Base-by-base conservation (phyloP, 30 jellyfish, hydroid and myxozoan genomes). In the Turritopsis rubra region DNA sequence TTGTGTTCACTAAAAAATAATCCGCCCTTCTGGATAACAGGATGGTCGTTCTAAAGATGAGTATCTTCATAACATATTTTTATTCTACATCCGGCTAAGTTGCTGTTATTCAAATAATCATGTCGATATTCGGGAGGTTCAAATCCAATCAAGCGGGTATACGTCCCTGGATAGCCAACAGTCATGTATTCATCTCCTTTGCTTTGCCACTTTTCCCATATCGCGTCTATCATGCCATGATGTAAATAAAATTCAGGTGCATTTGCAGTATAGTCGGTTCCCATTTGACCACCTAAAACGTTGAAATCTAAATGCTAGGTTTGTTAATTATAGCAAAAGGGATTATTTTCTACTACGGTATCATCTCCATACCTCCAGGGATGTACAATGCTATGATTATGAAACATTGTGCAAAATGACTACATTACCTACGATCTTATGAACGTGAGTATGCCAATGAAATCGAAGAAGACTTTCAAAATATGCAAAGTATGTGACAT, bases 201-300 rank as follows among this genome's bases (percentile, higher is more conserved):
- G 3, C 26, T 80, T 27, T 80, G 87, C 87, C 87, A 80, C 28
- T 52, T 52, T 20, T 21, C 20, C 87, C 87, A 80, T 17, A 80
- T 23, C 52, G 54, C 80, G 26, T 80, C 87, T 25, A 80, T 1
- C 87, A 80, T 80, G 0, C 79, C 87, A 26, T 80, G 87, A 20
- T 80, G 87, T 19, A 53, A 52, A 82, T 82, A 80, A 52, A 80
- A 80, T 26, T 80, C 87, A 0, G 87, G 87, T 0, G 87, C 54
- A 1, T n/a, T 22, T 53, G 87, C 54, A 1, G 87, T 76, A 29
- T 16, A 80, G 20, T 22, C 52, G 18, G 87, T 80, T 53, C 25
- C 54, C 87, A 80, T 80, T 18, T 80, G 87, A 22, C 87, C 87
- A 23, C 87, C 87, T 80, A 60, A 0, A 60, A 0, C 73, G 73